Evolutionary conservation across 2,888 invertebrate species (phyloP), one percentile per base, ranked within the genome.

Genomic region (Tetheella fluctuosa): DNA sequence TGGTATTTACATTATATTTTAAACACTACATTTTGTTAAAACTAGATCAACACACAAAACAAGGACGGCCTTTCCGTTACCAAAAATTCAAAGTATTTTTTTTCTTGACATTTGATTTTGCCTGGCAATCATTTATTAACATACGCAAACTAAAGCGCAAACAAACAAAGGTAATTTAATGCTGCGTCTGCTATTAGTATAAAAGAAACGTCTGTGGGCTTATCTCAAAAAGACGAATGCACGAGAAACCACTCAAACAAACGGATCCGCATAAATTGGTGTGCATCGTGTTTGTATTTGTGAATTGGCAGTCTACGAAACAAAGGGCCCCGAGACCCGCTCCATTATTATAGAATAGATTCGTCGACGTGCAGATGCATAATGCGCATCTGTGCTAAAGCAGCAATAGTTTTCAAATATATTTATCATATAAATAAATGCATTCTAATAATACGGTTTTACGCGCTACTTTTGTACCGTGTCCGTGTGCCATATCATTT

Each of bases 191-290:
- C n/a, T n/a, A n/a, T n/a, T 42, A 20, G 2, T 2, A 48, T 7
- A 10, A 20, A 10, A 48, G 10, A 10, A 20, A 20, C 20, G 15
- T 20, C 15, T 23, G 30, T 34, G 20, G 10, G 20, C 37, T 37
- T 7, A 13, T 13, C 23, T 34, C 17, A 54, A 34, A 34, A 55
- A 55, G 34, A 12, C 55, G 34, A 37, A 55, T 23, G 23, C 62
- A 62, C 10, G 20, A 20, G 20, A 10, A 48, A 48, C 48, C 48
- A 20, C 48, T 76, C 71, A 76, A 74, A 71, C 70, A 65, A 65
- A 65, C 68, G 64, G 67, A 72, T 79, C 67, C 73, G 73, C 71
- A 80, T 77, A 79, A 83, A 84, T 80, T n/a, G n/a, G n/a, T n/a
- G n/a, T n/a, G n/a, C n/a, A n/a, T n/a, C n/a, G n/a, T n/a, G n/a